Conservation (phyloP, 2,797 vertebrate species). For the Diglossa cyanea region DNA sequence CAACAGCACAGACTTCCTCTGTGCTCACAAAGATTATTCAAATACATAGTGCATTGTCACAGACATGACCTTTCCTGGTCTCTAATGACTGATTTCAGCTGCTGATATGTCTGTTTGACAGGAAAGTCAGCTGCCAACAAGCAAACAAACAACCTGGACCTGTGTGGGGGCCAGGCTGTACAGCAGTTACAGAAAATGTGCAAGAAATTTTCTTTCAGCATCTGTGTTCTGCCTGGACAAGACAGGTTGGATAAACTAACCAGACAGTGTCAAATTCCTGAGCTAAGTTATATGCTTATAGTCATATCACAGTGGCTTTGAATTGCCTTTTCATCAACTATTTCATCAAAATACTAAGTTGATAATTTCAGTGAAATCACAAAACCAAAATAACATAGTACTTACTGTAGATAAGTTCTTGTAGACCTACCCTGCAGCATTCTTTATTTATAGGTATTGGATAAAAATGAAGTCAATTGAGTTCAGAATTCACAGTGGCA, state of each 20-base stretch:
- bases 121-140: neutral
- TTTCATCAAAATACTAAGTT: neutral
- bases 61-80: neutral
- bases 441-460: neutral
- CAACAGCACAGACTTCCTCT: accelerated
- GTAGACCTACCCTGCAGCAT: neutral
- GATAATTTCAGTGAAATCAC: neutral
- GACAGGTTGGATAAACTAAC: neutral
- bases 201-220: neutral
- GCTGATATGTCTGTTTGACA: neutral
- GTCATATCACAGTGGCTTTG: neutral
- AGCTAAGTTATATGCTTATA: neutral
- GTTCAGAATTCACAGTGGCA: neutral
- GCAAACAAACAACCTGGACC: neutral
- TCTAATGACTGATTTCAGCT: neutral
- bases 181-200: neutral
- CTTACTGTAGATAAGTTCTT: neutral
- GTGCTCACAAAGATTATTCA: neutral
- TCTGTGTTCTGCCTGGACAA: neutral
- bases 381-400: neutral
- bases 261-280: neutral
- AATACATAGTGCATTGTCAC: no score
- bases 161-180: neutral
- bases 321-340: neutral
- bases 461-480: neutral